Percentiles rank a stretch among this genome's conserved stretches.
phyloP scores from a whole-genome alignment of 2,797 vertebrate species.

The Anabas testudineus region DNA sequence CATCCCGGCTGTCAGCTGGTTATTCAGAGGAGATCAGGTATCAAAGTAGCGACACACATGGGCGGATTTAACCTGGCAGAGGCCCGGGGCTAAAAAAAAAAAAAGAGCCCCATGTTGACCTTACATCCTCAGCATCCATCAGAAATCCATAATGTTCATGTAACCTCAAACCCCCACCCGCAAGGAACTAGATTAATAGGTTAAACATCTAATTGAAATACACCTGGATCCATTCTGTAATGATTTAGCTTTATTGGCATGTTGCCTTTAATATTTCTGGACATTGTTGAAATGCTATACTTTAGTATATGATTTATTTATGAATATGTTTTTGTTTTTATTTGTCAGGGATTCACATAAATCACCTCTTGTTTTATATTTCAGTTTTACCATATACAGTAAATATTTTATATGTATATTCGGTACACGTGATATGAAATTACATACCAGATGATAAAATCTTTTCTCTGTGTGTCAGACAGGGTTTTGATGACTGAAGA shows the following conservation, averaged over 20 bases:
- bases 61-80: constrained; percentile 22
- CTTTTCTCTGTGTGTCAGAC: background rate
- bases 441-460: too few species aligned
- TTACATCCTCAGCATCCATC: constrained; percentile 37
- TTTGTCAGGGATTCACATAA: too few species aligned
- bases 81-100: constrained; percentile 1
- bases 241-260: constrained; percentile 22
- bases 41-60: constrained; percentile 1
- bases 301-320: too few species aligned
- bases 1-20: constrained; percentile 30
- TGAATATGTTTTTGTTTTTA: too few species aligned
- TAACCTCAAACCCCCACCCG: constrained; percentile 33
- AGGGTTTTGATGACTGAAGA: background rate
- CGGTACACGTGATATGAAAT: too few species aligned
- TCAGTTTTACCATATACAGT: too few species aligned
- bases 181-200: background rate
- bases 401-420: too few species aligned
- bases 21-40: constrained; percentile 8
- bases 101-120: background rate
- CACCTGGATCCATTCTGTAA: background rate
- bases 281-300: too few species aligned
- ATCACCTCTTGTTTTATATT: too few species aligned
- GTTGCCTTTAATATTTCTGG: too few species aligned
- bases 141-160: constrained; percentile 14
- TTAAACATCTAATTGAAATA: background rate